phyloP scores from a whole-genome alignment of 2,113 vertebrate genomes.

The Dipodomys stephensi region DNA sequence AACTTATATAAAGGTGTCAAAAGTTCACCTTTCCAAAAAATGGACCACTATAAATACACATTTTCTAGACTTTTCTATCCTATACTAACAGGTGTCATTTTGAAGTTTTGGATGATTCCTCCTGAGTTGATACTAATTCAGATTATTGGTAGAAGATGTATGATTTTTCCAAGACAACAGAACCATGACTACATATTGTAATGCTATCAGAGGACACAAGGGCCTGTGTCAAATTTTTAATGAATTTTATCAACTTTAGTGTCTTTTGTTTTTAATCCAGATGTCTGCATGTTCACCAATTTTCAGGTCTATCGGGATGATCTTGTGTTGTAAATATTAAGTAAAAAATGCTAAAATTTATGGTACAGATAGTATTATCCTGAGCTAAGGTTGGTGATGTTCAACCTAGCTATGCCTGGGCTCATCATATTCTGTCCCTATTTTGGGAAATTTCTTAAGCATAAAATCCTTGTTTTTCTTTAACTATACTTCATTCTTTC shows the following conservation, averaged over 20 bases:
- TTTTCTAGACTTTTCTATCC: slow-evolving; percentile 4
- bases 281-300: slow-evolving; percentile 38
- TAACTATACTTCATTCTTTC: too few species aligned
- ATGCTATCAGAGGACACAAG: slow-evolving; percentile 13
- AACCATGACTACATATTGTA: background rate
- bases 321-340: slow-evolving; percentile 2
- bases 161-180: slow-evolving; percentile 24
- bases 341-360: background rate
- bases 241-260: slow-evolving; percentile 37
- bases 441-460: background rate
- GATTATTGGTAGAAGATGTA: slow-evolving; percentile 10
- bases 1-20: too few species aligned
- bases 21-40: background rate
- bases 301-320: slow-evolving; percentile 16
- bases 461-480: background rate
- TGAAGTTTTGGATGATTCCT: slow-evolving; percentile 26
- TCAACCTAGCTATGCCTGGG: background rate
- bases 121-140: slow-evolving; percentile 37
- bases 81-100: background rate
- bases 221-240: slow-evolving; percentile 44
- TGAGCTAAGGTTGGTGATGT: background rate
- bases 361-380: background rate
- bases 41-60: background rate
- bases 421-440: background rate
- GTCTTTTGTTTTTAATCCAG: background rate